Evolutionary conservation across 2,888 invertebrate genomes (phyloP).

Genomic region (Zygaena filipendulae): DNA sequence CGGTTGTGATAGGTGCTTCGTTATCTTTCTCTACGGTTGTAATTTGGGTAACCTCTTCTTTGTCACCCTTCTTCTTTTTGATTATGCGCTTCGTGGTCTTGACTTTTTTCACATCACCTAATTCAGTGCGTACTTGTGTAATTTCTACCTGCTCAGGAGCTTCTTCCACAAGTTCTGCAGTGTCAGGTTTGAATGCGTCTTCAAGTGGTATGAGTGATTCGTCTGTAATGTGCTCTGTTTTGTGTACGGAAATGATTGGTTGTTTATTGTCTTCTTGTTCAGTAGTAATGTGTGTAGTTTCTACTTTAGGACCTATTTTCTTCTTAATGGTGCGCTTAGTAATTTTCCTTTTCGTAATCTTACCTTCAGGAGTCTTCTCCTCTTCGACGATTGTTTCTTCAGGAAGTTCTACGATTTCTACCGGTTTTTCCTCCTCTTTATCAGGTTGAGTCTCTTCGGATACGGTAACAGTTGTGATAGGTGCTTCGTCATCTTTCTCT

Average conservation of each 20-base stretch:
- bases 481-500: constrained; percentile 19
- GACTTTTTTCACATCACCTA: no score
- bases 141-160: no score
- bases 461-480: constrained; percentile 19
- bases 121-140: no score
- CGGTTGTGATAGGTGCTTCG: no score
- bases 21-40: no score
- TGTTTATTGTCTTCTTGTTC: constrained; percentile 30
- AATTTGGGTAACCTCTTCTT: no score
- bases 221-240: constrained; percentile 25
- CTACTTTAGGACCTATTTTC: constrained; percentile 29
- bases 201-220: no score
- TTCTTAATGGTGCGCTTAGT: constrained; percentile 25
- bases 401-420: constrained; percentile 25
- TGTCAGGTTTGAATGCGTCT: no score
- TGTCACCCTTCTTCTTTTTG: no score
- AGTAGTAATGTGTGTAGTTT: constrained; percentile 30
- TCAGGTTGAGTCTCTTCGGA: constrained; percentile 25
- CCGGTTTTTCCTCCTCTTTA: constrained; percentile 16
- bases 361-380: constrained; percentile 12
- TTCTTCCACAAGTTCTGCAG: no score
- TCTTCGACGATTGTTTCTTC: constrained; percentile 28
- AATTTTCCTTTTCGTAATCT: constrained; percentile 16
- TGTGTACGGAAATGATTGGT: constrained; percentile 19
- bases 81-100: no score